These are phyloP conservation scores for Falco naumanni DNA, from an alignment of 2,797 vertebrate genomes.

Conservation along the genomic window DNA sequence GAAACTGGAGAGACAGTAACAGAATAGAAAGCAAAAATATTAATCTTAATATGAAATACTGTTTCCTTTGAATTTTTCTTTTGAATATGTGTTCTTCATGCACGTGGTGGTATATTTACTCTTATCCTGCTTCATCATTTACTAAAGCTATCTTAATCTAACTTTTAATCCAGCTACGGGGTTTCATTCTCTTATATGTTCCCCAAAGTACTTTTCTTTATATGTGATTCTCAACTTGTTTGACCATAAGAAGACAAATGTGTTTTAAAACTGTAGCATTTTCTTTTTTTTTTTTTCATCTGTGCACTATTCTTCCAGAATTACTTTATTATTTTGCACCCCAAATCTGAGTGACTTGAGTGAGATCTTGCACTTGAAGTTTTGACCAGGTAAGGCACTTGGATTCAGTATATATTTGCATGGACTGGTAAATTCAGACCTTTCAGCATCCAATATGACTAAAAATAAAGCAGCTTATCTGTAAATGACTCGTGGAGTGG, in stretches of 20 bases:
- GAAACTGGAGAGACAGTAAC: not conserved
- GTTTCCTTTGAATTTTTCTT: not conserved
- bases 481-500: not conserved
- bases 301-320: not conserved
- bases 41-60: not conserved
- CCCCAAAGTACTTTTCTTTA: not conserved
- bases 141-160: not conserved
- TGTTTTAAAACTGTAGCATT: not conserved
- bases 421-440: not conserved
- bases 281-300: not conserved
- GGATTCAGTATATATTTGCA: not conserved
- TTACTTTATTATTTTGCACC: not conserved
- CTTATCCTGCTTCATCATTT: not conserved
- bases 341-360: not conserved
- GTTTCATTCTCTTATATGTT: not conserved
- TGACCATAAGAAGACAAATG: not conserved
- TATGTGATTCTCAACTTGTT: not conserved
- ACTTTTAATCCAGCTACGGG: not conserved
- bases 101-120: not conserved
- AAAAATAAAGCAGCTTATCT: not conserved
- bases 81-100: accelerated
- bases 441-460: not conserved
- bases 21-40: not conserved
- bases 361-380: not conserved
- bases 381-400: not conserved